A percentile compares a stretch with the other conserved stretches of the same genome.
Conservation (phyloP, 37 sponge, comb jelly and placozoan genomes). For the Ephydatia muelleri region DNA sequence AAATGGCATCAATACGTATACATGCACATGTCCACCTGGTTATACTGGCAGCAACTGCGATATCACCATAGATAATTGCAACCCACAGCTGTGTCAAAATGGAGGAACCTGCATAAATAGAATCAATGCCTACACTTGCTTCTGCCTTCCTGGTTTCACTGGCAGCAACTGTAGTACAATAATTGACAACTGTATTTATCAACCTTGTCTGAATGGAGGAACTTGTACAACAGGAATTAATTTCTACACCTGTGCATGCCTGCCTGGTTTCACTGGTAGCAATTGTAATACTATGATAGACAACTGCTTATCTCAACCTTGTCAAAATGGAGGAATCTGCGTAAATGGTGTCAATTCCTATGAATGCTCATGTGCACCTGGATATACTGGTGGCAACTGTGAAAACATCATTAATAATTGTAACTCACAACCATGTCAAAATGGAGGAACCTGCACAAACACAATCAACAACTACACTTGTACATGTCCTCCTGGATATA, state of each 20-base stretch:
- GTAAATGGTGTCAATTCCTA: conserved; percentile 34
- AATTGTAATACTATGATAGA: conserved; percentile 49
- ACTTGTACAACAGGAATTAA: conserved; percentile 35
- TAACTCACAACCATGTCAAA: conserved; percentile 17
- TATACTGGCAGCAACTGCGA: conserved; percentile 39
- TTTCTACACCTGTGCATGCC: conserved; percentile 36
- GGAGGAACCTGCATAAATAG: conserved; percentile 46
- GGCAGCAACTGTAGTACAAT: conserved; percentile 30
- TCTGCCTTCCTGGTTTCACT: conserved; percentile 40
- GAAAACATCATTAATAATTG: conserved; percentile 38
- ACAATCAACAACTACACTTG: conserved; percentile 5
- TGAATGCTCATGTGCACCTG: conserved; percentile 32
- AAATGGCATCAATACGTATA: conserved; percentile 21
- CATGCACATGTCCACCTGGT: conserved; percentile 32
- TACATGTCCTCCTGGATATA: conserved; percentile 31
- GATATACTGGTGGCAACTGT: conserved; percentile 21
- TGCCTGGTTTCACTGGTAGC: conserved; percentile 40
- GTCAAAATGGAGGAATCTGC: conserved; percentile 62
- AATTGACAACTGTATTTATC: conserved; percentile 33
- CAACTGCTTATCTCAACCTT: conserved; percentile 48
- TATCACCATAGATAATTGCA: conserved; percentile 43
- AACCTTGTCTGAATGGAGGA: conserved; percentile 43
- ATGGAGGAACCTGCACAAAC: conserved; percentile 30
- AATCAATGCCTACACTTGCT: conserved; percentile 38
- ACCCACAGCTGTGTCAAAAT: conserved; percentile 37